phyloP scores from a whole-genome alignment of 1,140 invertebrate species.

The Temnothorax longispinosus region DNA sequence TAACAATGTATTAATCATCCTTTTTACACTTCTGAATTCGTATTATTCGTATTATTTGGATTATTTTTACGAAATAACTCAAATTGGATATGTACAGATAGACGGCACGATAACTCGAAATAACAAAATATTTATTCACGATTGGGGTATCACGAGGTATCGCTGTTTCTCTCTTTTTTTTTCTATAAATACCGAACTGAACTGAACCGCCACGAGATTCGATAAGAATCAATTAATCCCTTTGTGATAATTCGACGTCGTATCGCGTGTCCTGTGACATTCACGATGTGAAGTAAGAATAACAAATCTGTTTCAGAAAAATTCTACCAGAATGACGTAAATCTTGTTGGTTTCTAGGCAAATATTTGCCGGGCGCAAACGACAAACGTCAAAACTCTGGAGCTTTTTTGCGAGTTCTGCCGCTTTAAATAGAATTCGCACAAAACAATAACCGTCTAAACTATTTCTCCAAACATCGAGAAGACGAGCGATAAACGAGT shows the following conservation, averaged over 20 bases:
- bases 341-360: not conserved
- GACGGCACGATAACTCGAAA: not conserved
- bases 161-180: not conserved
- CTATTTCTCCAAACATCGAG: not conserved
- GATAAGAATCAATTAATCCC: conserved; percentile 47
- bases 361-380: conserved; percentile 39
- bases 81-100: not conserved
- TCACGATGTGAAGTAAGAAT: not conserved
- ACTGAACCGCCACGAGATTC: conserved; percentile 47
- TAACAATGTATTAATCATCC: too few relatives aligned
- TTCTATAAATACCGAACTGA: not conserved
- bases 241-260: conserved; percentile 34
- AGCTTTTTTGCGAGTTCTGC: not conserved
- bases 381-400: not conserved
- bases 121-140: not conserved
- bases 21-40: too few relatives aligned
- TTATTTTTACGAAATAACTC: not conserved
- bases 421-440: conserved; percentile 21
- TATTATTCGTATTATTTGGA: not conserved
- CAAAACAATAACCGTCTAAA: conserved; percentile 15
- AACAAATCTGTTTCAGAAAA: not conserved
- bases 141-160: not conserved
- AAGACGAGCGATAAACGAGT: not conserved
- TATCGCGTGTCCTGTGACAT: conserved; percentile 3
- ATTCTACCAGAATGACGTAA: not conserved